A percentile compares a stretch with the other conserved stretches of the same genome.
These are phyloP conservation scores for Hyperopisus bebe DNA, from an alignment of 2,113 vertebrate genomes.

Conservation along the genomic window DNA sequence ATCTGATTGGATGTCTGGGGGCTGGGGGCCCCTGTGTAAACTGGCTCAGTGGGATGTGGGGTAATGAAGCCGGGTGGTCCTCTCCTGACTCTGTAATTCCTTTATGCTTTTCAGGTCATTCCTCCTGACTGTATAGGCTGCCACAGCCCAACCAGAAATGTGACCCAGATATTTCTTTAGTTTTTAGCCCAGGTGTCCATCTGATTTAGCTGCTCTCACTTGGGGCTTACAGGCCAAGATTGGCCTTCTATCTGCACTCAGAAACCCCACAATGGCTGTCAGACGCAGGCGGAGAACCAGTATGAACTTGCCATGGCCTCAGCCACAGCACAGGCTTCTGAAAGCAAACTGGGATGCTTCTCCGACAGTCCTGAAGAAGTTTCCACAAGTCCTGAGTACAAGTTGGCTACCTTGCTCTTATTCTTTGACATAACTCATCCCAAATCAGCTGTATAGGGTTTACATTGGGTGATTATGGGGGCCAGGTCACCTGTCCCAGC, in stretches of 20 bases:
- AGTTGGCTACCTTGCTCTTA: neutral
- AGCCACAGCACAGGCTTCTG: neutral
- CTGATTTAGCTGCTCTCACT: neutral
- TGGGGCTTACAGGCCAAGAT: neutral
- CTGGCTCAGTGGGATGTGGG: neutral
- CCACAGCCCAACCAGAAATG: neutral
- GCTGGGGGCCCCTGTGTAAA: neutral
- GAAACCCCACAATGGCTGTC: neutral
- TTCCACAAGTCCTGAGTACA: neutral
- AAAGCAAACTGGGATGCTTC: neutral
- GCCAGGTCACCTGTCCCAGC: neutral
- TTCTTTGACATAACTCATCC: neutral
- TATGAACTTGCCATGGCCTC: neutral
- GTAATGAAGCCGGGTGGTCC: neutral
- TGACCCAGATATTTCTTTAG: slow-evolving; percentile 11
- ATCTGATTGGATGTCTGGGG: neutral
- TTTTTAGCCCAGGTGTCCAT: neutral
- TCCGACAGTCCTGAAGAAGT: neutral
- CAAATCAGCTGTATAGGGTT: neutral
- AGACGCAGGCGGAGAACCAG: too few relatives aligned
- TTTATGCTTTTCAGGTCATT: neutral
- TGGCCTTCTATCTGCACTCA: neutral
- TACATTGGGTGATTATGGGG: neutral
- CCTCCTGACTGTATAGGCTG: neutral
- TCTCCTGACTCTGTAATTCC: neutral